Percentiles rank a stretch among this genome's conserved stretches.
These are phyloP conservation scores for Camponotus fellah DNA, from an alignment of 2,888 invertebrate genomes.

Conservation along the genomic window DNA sequence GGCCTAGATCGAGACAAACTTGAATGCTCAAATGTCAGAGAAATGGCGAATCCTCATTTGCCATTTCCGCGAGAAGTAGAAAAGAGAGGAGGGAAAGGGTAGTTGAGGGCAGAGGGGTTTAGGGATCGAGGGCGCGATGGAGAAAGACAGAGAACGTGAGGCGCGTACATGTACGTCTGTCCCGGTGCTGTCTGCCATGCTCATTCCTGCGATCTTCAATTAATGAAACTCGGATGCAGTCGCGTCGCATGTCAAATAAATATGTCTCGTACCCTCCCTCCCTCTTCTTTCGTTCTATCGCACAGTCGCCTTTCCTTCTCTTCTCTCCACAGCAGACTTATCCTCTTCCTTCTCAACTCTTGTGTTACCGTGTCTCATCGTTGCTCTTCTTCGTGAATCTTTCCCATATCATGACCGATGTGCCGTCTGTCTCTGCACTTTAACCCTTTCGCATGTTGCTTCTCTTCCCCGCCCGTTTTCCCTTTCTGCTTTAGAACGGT, in stretches of 20 bases:
- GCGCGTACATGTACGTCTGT: constrained; percentile 76
- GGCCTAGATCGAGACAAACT: constrained; percentile 85
- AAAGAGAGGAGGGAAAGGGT: constrained; percentile 47
- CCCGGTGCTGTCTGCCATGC: constrained; percentile 83
- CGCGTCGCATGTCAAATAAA: constrained; percentile 86
- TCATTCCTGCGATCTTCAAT: constrained; percentile 86
- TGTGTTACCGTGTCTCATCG: constrained; percentile 69
- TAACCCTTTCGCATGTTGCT: constrained; percentile 70
- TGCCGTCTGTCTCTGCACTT: constrained; percentile 66
- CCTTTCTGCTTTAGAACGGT: constrained; percentile 68
- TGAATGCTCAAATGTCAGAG: constrained; percentile 85
- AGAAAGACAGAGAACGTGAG: constrained; percentile 64
- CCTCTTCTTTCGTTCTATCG: constrained; percentile 62
- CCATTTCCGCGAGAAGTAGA: constrained; percentile 78
- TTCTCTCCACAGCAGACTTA: constrained; percentile 49
- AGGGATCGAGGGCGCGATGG: constrained; percentile 71
- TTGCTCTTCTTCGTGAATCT: constrained; percentile 75
- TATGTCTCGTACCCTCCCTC: constrained; percentile 83
- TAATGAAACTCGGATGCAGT: constrained; percentile 86
- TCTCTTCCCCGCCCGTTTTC: constrained; percentile 54
- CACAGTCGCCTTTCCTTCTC: background rate
- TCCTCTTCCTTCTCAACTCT: constrained; percentile 62
- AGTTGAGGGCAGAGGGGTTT: constrained; percentile 44
- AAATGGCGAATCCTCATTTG: constrained; percentile 85
- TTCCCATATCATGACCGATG: constrained; percentile 72